Evolutionary conservation across 92 coral and sea anemone genomes (phyloP), one percentile per base, ranked within the genome.

Genomic region (Meandrina meandrites): DNA sequence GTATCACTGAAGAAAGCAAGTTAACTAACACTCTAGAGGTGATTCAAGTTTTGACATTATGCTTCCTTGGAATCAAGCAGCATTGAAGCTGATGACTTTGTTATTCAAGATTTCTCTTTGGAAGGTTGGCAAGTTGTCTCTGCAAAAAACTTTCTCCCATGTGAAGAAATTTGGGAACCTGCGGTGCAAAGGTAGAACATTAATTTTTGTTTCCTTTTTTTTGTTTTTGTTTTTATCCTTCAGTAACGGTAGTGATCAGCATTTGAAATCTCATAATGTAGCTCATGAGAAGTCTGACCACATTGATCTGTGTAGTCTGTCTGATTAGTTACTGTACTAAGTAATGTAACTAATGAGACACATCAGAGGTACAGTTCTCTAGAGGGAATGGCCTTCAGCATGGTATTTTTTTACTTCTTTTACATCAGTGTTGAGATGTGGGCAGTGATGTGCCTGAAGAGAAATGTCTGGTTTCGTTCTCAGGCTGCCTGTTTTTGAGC

Each of bases 111-210:
- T 36, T 34, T 73, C 35, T 60, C 31, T 3, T 77, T 77, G 62
- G 36, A 50, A 77, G 40, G 34, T 5, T 28, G 21, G 22, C 81
- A 77, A 27, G 36, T 27, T 77, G 24, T 77, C 22, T 15, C 37
- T 27, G n/a, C 19, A 71, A 37, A n/a, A 51, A 30, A 34, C 75
- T 13, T 22, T 69, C 62, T 42, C 21, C 19, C 72, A 11, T 8
- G 51, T 53, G 21, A 10, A 82, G 87, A 84, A 57, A 66, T 68
- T 34, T 35, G 53, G 14, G 64, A n/a, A 27, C 40, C 14, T 36
- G 69, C 18, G 78, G 1, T 36, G 48, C 48, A 5, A 36, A 73
- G 87, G 87, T 84, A 84, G 73, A 11, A 12, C 21, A 84, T n/a
- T 14, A 3, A 30, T 16, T 14, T 47, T 42, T 17, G 18, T 8